These are phyloP conservation scores for Gymnobelideus leadbeateri DNA, from an alignment of 2,113 vertebrate species.

Conservation along the genomic window DNA sequence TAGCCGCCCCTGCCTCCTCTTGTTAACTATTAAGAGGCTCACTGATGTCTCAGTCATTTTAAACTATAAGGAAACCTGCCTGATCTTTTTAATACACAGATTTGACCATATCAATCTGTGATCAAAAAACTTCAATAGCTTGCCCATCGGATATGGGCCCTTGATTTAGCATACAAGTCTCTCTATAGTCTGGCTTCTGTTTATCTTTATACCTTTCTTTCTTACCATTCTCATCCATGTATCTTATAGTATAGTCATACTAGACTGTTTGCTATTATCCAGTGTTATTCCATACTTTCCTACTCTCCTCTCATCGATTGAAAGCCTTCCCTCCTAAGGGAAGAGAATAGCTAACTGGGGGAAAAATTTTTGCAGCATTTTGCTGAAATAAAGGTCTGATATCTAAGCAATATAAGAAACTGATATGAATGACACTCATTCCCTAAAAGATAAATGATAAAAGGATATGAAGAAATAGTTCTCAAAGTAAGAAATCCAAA, in stretches of 20 bases:
- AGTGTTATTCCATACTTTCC: not conserved
- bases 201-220: not conserved
- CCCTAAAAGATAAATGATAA: not conserved
- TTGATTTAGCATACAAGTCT: not conserved
- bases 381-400: not conserved
- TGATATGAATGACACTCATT: not conserved
- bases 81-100: not conserved
- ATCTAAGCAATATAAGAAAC: not conserved
- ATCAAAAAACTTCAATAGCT: not conserved
- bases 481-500: not conserved
- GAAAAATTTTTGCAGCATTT: not conserved
- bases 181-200: not conserved
- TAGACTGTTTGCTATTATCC: not conserved
- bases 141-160: not conserved
- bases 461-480: not conserved
- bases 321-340: not conserved
- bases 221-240: no score
- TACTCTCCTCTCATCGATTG: not conserved
- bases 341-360: not conserved
- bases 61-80: not conserved
- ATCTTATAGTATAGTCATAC: not conserved
- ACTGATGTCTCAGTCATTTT: not conserved
- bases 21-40: not conserved
- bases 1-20: no score
- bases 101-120: not conserved